A percentile compares a stretch with the other conserved stretches of the same genome.
phyloP scores from a whole-genome alignment of 2,797 vertebrate genomes.

The Bovichtus diacanthus region DNA sequence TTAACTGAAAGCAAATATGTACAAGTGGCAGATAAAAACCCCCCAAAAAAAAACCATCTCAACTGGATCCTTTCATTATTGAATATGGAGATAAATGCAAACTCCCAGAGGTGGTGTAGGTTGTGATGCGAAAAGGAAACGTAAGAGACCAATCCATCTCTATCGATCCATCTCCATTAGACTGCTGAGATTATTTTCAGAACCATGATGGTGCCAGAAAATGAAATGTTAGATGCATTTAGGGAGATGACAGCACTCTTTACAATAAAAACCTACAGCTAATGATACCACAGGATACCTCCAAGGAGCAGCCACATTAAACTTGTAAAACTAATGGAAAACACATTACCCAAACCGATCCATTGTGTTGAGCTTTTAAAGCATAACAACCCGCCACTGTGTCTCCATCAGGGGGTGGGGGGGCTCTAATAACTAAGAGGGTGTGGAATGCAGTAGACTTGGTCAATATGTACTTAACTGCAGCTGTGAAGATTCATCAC shows the following conservation, averaged over 20 bases:
- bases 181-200: conserved; percentile 75
- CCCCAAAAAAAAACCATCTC: conserved; percentile 47
- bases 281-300: conserved; percentile 47
- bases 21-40: conserved; percentile 27
- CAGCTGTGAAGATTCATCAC: conserved; percentile 48
- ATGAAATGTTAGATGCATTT: conserved; percentile 69
- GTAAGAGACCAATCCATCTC: conserved; percentile 64
- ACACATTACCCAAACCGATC: conserved; percentile 49
- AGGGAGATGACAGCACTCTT: conserved; percentile 41
- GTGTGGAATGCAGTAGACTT: conserved; percentile 59
- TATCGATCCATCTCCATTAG: conserved; percentile 81
- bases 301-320: conserved; percentile 43
- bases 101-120: conserved; percentile 75
- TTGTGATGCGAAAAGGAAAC: conserved; percentile 79
- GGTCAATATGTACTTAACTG: conserved; percentile 71
- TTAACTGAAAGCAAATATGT: conserved; percentile 74
- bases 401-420: conserved; percentile 8
- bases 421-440: conserved; percentile 27
- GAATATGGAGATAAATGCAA: conserved; percentile 62
- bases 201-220: conserved; percentile 58
- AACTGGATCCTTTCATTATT: conserved; percentile 60
- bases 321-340: conserved; percentile 45
- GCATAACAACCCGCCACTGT: background rate
- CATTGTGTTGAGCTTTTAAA: conserved; percentile 25
- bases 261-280: conserved; percentile 56